Evolutionary conservation across 2,113 vertebrate genomes (phyloP).

Genomic region (Alces alces): DNA sequence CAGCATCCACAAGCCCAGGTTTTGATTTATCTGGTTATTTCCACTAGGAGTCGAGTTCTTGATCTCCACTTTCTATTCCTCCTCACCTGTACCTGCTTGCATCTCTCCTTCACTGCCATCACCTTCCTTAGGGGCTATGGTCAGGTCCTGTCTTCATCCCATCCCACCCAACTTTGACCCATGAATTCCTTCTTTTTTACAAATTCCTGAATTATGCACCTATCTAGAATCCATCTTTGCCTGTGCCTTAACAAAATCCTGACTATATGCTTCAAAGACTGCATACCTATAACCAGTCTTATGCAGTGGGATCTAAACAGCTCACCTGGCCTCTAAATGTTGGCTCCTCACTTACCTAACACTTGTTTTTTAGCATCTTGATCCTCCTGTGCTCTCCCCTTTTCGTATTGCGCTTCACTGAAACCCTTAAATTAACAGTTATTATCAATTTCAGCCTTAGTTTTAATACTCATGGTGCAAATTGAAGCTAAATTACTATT

Average conservation of each 20-base stretch:
- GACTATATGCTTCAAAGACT: not conserved
- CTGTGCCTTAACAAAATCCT: not conserved
- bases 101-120: not conserved
- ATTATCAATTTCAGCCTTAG: not conserved
- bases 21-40: not conserved
- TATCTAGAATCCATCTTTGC: not conserved
- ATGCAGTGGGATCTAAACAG: not conserved
- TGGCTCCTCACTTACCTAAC: not conserved
- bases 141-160: not conserved
- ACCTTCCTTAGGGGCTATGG: not conserved
- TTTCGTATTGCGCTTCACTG: not conserved
- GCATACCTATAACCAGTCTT: too few species aligned
- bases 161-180: not conserved
- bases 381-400: not conserved
- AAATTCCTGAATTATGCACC: not conserved
- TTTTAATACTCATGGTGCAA: not conserved
- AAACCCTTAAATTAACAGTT: not conserved
- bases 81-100: not conserved
- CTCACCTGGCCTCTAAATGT: not conserved
- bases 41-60: not conserved
- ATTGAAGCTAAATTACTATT: not conserved
- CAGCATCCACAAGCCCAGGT: not conserved
- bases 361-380: not conserved
- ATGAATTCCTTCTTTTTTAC: not conserved
- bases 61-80: not conserved